Base-by-base conservation (phyloP, 2,113 vertebrate species). In the Albula glossodonta region DNA sequence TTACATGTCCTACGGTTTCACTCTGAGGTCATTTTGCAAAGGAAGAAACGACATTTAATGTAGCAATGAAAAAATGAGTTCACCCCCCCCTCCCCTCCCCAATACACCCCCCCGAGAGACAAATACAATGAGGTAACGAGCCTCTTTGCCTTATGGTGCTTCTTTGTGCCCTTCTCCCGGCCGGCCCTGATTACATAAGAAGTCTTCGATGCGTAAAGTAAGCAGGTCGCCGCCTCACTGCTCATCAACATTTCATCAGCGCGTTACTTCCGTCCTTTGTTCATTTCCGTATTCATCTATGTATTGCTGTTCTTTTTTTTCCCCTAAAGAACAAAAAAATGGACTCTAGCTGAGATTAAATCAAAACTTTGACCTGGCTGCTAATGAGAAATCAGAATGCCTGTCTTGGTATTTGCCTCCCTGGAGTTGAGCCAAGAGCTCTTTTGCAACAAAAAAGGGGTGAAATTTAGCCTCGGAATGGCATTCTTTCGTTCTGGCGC, bases 1-100 rank as follows among this genome's bases (percentile, higher is more conserved):
- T 0, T 92, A 91, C 89, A 89, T 89, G 83, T 88, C 84, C 86
- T 89, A 88, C 93, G 93, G 94, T 93, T 94, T 91, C 91, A 91
- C 91, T 87, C 90, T 90, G 92, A 94, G 94, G 92, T 94, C 92
- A 92, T 87, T 87, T 90, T 50, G 85, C 88, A 80, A 86, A 91
- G 88, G 12, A 70, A 86, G 85, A 83, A 83, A 87, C 88, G 52
- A 88, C 89, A 88, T 91, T 91, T 91, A 91, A 86, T 88, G 90
- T 86, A 87, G 89, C 85, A 66, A 85, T 79, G 90, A 86, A 93
- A 92, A 88, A 91, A 90, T 90, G 84, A 84, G 84, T 89, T 84
- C 22, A 79, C 90, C 86, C 10, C 78, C n/a, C 49, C 31, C n/a
- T 31, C 31, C 31, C 31, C 31, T 41, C 1, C 31, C 31, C 31